Conservation (phyloP, 2,113 vertebrate species). For the Rhinogobius similis region DNA sequence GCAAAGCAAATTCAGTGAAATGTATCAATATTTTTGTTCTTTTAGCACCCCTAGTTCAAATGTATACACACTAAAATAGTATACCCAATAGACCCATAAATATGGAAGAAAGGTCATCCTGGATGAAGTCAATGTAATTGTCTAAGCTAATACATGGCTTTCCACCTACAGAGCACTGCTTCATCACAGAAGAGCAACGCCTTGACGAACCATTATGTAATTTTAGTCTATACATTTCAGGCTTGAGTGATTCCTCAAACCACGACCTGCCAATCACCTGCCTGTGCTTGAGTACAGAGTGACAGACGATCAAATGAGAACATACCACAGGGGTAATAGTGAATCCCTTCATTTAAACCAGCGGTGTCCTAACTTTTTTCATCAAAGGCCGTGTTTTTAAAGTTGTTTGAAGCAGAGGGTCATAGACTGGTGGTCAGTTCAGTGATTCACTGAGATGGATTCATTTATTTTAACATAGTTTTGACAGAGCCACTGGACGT, state of each 20-base stretch:
- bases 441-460: no score
- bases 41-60: no score
- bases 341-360: constrained; percentile 25
- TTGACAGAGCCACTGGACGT: no score
- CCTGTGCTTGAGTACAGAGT: constrained; percentile 7
- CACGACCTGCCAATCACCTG: constrained; percentile 28
- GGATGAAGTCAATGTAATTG: constrained; percentile 9
- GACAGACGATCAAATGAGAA: constrained; percentile 14
- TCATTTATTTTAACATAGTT: no score
- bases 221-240: constrained; percentile 38
- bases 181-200: constrained; percentile 25
- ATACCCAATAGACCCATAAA: not conserved
- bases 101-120: constrained; percentile 25
- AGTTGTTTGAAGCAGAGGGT: no score
- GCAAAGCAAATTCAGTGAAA: no score
- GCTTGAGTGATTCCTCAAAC: constrained; percentile 34
- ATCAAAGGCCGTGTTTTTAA: no score
- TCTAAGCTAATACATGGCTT: constrained; percentile 31
- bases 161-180: constrained; percentile 19
- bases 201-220: constrained; percentile 9
- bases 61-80: no score
- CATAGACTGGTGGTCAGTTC: no score
- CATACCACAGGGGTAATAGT: constrained; percentile 9
- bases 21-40: no score
- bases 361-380: no score